These are phyloP conservation scores for Agelas oroides DNA, from an alignment of 37 sponge, comb jelly and placozoan genomes.

Conservation along the genomic window DNA sequence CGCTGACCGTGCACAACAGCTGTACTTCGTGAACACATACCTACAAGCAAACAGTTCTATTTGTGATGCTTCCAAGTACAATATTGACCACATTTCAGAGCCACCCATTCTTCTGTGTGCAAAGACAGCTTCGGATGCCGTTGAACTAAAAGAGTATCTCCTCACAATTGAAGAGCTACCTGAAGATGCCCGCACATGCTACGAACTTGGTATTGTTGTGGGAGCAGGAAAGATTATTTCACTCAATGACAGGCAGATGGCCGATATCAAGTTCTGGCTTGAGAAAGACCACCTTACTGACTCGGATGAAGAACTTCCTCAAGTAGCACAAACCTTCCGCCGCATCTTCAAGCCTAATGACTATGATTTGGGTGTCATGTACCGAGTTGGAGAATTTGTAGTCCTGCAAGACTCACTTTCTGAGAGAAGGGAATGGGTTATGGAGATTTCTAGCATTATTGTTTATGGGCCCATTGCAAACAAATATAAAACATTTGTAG, in stretches of 20 bases:
- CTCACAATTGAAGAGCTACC: too few species aligned
- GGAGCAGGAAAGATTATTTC: not conserved
- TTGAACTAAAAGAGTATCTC: slow-evolving; percentile 9
- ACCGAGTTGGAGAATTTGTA: not conserved
- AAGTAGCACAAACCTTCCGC: not conserved
- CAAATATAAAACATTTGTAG: slow-evolving; percentile 1
- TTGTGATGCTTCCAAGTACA: too few species aligned
- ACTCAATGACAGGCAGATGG: not conserved
- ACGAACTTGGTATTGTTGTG: not conserved
- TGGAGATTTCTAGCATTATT: slow-evolving; percentile 14
- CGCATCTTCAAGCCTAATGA: not conserved
- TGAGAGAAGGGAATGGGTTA: slow-evolving; percentile 21
- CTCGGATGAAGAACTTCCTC: not conserved
- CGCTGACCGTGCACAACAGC: slow-evolving; percentile 14
- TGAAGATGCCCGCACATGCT: not conserved
- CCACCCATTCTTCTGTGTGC: not conserved
- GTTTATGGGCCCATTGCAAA: slow-evolving; percentile 21
- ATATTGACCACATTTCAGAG: not conserved
- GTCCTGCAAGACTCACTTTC: not conserved
- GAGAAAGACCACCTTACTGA: not conserved
- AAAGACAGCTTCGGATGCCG: not conserved
- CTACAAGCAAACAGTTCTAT: too few species aligned
- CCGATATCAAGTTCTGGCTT: not conserved
- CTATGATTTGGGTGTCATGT: not conserved
- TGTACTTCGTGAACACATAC: not conserved